Conservation (phyloP, 2,113 vertebrate genomes). For the Erythrolamprus reginae region DNA sequence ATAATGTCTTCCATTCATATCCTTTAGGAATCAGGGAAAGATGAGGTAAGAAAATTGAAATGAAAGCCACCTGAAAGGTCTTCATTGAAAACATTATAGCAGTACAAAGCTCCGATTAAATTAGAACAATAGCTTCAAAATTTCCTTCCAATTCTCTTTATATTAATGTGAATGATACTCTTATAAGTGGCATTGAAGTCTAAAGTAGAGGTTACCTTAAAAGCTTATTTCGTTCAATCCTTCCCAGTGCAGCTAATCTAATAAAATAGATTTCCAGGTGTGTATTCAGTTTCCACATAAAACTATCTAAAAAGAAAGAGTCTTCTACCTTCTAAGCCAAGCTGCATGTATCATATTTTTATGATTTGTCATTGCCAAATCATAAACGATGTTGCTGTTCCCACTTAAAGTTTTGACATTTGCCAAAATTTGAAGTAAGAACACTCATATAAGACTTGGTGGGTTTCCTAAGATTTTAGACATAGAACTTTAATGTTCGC, state of each 20-base stretch:
- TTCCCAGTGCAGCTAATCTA: neutral
- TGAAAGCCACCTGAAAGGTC: neutral
- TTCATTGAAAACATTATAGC: neutral
- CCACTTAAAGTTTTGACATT: neutral
- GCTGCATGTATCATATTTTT: neutral
- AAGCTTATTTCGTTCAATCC: neutral
- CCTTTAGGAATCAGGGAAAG: neutral
- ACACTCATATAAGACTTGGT: neutral
- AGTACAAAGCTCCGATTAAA: neutral
- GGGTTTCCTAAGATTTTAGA: neutral
- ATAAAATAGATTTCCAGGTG: neutral
- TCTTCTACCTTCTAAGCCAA: neutral
- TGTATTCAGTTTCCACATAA: neutral
- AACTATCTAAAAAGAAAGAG: neutral
- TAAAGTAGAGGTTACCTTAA: neutral
- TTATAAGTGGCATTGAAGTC: neutral
- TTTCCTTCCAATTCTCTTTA: neutral
- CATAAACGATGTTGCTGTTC: neutral
- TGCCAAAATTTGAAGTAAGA: neutral
- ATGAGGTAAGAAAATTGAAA: slow-evolving; percentile 2
- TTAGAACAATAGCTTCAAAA: neutral
- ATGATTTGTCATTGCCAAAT: neutral
- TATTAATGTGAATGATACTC: neutral
- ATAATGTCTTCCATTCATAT: neutral
- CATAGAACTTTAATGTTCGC: neutral